Percentiles rank a stretch among this genome's conserved stretches.
Evolutionary conservation across 2,113 vertebrate species (phyloP).

Genomic region (Dryoscopus gambensis): DNA sequence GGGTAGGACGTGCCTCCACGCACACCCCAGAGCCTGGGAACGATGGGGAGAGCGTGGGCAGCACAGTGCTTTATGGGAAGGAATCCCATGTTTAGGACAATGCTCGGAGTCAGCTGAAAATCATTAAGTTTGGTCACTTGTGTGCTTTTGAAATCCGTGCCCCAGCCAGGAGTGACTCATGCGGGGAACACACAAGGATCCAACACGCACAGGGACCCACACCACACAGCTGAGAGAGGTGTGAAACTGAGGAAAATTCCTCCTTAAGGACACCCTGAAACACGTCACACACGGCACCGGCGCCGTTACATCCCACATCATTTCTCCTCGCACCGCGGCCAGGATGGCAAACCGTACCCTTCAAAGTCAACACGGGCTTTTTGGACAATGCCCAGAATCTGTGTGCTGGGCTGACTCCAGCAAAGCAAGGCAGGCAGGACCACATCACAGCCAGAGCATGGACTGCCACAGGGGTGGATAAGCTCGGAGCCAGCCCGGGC

Average conservation of each 20-base stretch:
- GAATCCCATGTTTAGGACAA: constrained; percentile 48
- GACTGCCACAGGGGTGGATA: not conserved
- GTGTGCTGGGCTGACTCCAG: not conserved
- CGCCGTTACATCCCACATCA: not conserved
- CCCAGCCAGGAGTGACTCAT: constrained; percentile 42
- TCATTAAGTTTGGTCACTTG: constrained; percentile 49
- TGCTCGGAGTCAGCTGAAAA: constrained; percentile 48
- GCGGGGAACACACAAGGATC: not conserved
- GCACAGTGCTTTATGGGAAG: not conserved
- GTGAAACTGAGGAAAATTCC: not conserved
- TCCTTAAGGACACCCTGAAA: not conserved
- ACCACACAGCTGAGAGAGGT: not conserved
- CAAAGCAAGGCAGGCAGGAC: not conserved
- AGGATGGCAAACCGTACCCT: not conserved
- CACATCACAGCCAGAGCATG: constrained; percentile 8
- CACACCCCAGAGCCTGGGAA: constrained; percentile 5
- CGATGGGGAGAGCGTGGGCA: not conserved
- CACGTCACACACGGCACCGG: not conserved
- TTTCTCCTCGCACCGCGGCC: not conserved
- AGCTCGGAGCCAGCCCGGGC: not conserved
- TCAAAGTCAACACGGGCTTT: not conserved
- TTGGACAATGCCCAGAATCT: not conserved
- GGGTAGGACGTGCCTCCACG: not conserved
- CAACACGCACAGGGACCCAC: not conserved
- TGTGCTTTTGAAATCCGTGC: constrained; percentile 34